Evolutionary conservation across 53 echinoderm and acorn worm species (phyloP).

Genomic region (Echinometra lucunter): DNA sequence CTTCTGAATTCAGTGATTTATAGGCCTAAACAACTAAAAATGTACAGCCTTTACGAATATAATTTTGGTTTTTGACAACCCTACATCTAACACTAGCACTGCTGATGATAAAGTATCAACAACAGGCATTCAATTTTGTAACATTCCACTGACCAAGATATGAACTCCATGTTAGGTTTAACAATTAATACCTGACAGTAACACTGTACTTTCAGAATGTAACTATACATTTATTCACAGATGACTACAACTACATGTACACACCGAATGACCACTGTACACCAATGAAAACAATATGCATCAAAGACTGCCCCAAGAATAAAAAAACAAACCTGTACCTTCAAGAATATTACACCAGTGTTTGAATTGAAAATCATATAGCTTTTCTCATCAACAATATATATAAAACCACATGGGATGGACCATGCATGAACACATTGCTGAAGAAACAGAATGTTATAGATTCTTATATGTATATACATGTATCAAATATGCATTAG

Average conservation of each 20-base stretch:
- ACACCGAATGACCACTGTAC: neutral
- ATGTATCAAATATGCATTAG: no score
- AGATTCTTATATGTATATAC: no score
- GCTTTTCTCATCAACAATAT: neutral
- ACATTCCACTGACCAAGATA: no score
- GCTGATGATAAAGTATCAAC: no score
- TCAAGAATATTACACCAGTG: neutral
- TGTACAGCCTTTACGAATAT: no score
- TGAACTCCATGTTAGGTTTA: neutral
- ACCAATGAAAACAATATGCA: neutral
- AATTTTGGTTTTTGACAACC: no score
- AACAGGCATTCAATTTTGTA: no score
- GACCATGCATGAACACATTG: neutral
- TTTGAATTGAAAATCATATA: neutral
- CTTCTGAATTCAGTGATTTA: no score
- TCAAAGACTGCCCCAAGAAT: neutral
- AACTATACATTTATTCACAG: neutral
- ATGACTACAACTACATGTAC: neutral
- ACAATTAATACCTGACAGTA: neutral
- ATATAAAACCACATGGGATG: constrained; percentile 26
- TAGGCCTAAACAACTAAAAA: no score
- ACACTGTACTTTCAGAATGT: neutral
- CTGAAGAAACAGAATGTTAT: neutral
- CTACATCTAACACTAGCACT: no score
- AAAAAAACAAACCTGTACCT: neutral